Evolutionary conservation across 2,888 invertebrate species (phyloP), one percentile per base, ranked within the genome.

Genomic region (Drosophila yooni): DNA sequence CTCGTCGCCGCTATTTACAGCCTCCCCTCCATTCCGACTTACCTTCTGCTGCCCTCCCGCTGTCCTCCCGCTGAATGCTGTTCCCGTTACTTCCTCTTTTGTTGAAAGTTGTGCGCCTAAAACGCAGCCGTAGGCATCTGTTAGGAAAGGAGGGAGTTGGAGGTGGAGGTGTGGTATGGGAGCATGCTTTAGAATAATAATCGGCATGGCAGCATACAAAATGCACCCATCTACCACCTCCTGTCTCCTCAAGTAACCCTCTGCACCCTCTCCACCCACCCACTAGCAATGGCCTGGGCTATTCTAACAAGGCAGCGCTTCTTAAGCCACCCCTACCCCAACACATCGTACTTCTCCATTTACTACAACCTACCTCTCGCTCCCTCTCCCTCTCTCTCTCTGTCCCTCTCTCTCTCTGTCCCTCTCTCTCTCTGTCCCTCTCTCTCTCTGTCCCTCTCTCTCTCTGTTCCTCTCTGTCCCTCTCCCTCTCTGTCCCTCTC

Each of bases 201-300:
- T 78, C 67, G 65, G 43, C 77, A 64, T 56, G 73, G 43, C 77
- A 52, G 58, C 77, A 68, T 34, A 64, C 63, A 64, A 57, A 64
- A 76, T 72, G 72, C 76, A 76, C 33, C 48, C 46, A 54, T 59
- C 40, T 58, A n/a, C 36, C 46, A n/a, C 56, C 73, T 52, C 29
- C 52, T 40, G 27, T 13, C 57, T 51, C 11, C 29, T 10, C n/a
- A 40, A 56, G 38, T 3, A 38, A 38, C 38, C 3, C 8, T 18
- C 33, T 8, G 11, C 57, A 31, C n/a, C 21, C 21, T 18, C 33
- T 33, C 46, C 21, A 31, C 13, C 21, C 15, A 10, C 18, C 36
- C 15, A n/a, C 29, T n/a, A 5, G 15, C 36, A 29, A 25, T 15
- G 46, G 60, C 52, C 48, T 18, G 64, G 48, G 71, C 66, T 57